Percentiles rank a stretch among this genome's conserved stretches.
These are phyloP conservation scores for Ephydatia muelleri DNA, from an alignment of 37 sponge, comb jelly and placozoan species.

Conservation along the genomic window DNA sequence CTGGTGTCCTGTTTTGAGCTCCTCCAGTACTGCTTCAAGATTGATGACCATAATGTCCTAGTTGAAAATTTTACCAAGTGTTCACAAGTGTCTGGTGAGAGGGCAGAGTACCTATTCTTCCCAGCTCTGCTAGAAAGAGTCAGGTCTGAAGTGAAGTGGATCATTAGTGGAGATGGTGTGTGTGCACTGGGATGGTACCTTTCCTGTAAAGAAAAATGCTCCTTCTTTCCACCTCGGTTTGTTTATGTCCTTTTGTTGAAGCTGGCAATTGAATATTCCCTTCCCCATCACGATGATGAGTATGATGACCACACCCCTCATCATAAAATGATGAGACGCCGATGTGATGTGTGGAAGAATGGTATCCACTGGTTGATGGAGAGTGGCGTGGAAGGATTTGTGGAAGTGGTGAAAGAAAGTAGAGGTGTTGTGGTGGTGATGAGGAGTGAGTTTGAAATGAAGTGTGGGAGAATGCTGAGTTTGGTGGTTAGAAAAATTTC, in stretches of 20 bases:
- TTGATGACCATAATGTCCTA: slow-evolving; percentile 2
- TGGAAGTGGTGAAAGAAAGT: slow-evolving; percentile 27
- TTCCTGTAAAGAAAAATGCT: slow-evolving; percentile 4
- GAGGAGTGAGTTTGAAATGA: slow-evolving; percentile 5
- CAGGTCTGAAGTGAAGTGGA: neutral
- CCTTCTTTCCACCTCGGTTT: slow-evolving; percentile 44
- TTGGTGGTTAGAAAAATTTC: slow-evolving; percentile 15
- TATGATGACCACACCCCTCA: neutral
- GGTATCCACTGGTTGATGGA: slow-evolving; percentile 46
- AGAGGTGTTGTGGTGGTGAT: slow-evolving; percentile 33
- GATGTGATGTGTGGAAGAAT: slow-evolving; percentile 45
- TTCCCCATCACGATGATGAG: neutral
- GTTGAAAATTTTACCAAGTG: neutral
- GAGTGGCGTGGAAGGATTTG: slow-evolving; percentile 28
- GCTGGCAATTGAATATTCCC: slow-evolving; percentile 20
- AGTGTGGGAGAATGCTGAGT: slow-evolving; percentile 21
- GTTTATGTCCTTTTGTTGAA: slow-evolving; percentile 28
- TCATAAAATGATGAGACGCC: neutral
- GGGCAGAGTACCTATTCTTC: slow-evolving; percentile 19
- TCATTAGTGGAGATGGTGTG: neutral
- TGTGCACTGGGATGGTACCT: slow-evolving; percentile 36
- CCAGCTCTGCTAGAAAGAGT: slow-evolving; percentile 36
- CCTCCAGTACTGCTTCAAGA: slow-evolving; percentile 19
- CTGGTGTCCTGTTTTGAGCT: slow-evolving; percentile 3
- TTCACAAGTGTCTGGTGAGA: neutral